phyloP scores from a whole-genome alignment of 2,888 invertebrate species.

The Escarpia spicata region DNA sequence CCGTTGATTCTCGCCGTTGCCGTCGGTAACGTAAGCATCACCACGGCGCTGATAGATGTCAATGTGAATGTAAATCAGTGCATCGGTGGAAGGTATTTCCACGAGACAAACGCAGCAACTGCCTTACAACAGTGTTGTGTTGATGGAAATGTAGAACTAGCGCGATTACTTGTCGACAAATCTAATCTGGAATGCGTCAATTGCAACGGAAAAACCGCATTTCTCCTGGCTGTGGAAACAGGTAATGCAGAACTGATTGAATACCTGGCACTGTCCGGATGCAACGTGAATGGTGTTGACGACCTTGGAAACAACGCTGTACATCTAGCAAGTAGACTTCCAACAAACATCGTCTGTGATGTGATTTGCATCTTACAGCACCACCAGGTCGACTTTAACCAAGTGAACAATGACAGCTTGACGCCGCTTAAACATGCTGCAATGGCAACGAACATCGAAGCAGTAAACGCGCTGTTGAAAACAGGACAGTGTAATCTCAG shows the following conservation, averaged over 20 bases:
- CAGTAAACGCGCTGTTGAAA: neutral
- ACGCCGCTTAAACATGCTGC: neutral
- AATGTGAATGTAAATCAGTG: neutral
- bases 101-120: neutral
- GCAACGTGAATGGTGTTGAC: neutral
- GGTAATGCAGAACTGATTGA: neutral
- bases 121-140: neutral
- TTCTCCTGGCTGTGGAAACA: neutral
- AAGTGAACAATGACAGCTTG: neutral
- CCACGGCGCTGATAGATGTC: neutral
- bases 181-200: neutral
- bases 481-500: neutral
- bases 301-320: neutral
- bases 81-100: neutral
- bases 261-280: neutral
- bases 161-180: neutral
- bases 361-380: neutral
- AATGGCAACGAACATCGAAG: neutral
- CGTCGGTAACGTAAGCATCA: neutral
- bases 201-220: neutral
- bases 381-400: conserved; percentile 8
- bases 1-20: neutral
- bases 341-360: neutral
- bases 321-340: conserved; percentile 10
- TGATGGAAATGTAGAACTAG: neutral